Percentiles rank a stretch among this genome's conserved stretches.
These are phyloP conservation scores for Struthidea cinerea DNA, from an alignment of 2,113 vertebrate genomes.

Conservation along the genomic window DNA sequence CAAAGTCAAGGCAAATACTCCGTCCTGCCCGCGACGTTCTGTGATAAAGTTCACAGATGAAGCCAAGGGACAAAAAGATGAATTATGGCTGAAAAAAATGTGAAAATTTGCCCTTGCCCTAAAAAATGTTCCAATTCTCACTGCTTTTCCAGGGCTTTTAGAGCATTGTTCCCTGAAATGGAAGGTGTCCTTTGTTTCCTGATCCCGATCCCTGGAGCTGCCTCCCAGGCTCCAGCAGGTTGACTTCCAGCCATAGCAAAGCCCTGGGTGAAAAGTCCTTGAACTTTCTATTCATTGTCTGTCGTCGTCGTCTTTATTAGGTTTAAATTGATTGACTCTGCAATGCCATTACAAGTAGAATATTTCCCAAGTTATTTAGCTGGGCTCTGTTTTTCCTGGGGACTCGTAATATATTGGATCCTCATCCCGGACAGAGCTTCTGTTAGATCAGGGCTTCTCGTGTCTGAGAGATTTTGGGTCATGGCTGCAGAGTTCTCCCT, in stretches of 20 bases:
- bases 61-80: neutral
- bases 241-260: neutral
- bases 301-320: constrained; percentile 25
- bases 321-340: constrained; percentile 53
- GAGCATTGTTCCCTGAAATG: neutral
- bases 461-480: neutral
- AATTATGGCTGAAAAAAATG: neutral
- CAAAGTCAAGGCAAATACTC: neutral
- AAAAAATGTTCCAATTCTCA: neutral
- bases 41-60: neutral
- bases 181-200: neutral
- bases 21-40: neutral
- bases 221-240: neutral
- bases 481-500: neutral
- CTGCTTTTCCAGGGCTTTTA: neutral
- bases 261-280: constrained; percentile 53
- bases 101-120: constrained; percentile 28
- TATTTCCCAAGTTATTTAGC: constrained; percentile 47
- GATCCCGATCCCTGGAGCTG: neutral
- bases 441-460: neutral
- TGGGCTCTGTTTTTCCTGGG: constrained; percentile 10
- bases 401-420: neutral
- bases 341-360: constrained; percentile 6
- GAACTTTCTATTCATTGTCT: constrained; percentile 57
- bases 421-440: neutral